Base-by-base conservation (phyloP, 2,113 vertebrate species). In the Panurus biarmicus region DNA sequence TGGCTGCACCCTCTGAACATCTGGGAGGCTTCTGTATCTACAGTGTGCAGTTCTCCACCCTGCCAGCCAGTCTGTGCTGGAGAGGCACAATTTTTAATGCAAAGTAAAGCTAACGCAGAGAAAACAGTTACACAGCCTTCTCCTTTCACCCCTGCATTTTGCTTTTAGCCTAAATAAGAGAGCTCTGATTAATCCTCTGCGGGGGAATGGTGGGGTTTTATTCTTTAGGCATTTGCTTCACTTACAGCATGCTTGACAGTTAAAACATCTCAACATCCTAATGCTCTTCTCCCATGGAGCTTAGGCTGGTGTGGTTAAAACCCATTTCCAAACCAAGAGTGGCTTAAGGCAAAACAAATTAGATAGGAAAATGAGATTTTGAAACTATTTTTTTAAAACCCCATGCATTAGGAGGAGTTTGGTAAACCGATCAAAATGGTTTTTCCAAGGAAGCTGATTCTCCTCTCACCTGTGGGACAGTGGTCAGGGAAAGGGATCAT, bases 401-500 rank as follows among this genome's bases (percentile, higher is more conserved):
- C 7, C 10, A 6, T 10, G 2, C 4, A 10, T 85, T 79, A 64
- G 29, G 4, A 50, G 14, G 8, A 51, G 22, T 29, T 56, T 36
- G 17, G 7, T 61, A 11, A 81, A 20, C 7, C 0, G 4, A n/a
- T 47, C 23, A 62, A n/a, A 71, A 40, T 36, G 10, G 0, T 76
- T 51, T 48, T 90, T 51, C 33, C n/a, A n/a, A 66, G 56, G 36
- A 61, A 85, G 21, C 42, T 45, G n/a, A 58, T 35, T 31, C 33
- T 70, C 8, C 6, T 53, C 12, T 64, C 0, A 2, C 26, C 26
- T 1, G 0, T 51, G 75, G 36, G 48, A 31, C 15, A 6, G 25
- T 14, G 42, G 12, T 56, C 23, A 70, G 72, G 61, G 44, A 50
- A 75, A 38, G 6, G 13, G 4, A 5, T 73, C 15, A 1, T 25